Evolutionary conservation across 2,797 vertebrate species (phyloP).

Genomic region (Argya squamiceps): DNA sequence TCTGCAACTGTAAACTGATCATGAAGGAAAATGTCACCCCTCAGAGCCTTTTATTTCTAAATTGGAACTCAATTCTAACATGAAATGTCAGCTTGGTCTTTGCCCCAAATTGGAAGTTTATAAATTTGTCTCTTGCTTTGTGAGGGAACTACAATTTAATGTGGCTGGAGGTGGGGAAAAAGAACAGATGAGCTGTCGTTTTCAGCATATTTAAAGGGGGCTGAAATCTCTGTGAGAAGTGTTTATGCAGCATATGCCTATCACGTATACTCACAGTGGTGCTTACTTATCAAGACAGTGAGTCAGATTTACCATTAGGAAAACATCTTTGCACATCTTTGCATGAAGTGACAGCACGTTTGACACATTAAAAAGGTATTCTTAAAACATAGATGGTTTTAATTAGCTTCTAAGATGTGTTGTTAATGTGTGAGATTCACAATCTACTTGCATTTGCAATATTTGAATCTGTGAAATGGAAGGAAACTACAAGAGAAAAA

Average conservation of each 20-base stretch:
- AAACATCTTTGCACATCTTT: slow-evolving; percentile 26
- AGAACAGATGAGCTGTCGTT: slow-evolving; percentile 11
- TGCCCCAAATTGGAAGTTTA: not conserved
- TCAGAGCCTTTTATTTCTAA: not conserved
- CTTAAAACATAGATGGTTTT: not conserved
- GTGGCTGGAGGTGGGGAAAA: not conserved
- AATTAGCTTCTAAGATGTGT: not conserved
- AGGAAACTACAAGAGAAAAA: not conserved
- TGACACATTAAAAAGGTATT: slow-evolving; percentile 24
- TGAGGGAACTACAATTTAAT: not conserved
- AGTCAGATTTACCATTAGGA: slow-evolving; percentile 31
- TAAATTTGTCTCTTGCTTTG: not conserved
- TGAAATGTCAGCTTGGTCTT: not conserved
- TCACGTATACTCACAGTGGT: not conserved
- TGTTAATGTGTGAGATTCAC: not conserved
- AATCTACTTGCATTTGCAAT: not conserved
- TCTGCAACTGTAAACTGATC: not conserved
- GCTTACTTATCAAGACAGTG: slow-evolving; percentile 17
- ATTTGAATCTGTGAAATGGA: not conserved
- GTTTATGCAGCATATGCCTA: slow-evolving; percentile 23
- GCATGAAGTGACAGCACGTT: not conserved
- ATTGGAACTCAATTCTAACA: not conserved
- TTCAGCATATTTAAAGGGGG: slow-evolving; percentile 39
- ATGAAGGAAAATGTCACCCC: not conserved
- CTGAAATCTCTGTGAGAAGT: slow-evolving; percentile 19